Conservation (phyloP, 2,113 vertebrate genomes). For the Rhinichthys klamathensis region DNA sequence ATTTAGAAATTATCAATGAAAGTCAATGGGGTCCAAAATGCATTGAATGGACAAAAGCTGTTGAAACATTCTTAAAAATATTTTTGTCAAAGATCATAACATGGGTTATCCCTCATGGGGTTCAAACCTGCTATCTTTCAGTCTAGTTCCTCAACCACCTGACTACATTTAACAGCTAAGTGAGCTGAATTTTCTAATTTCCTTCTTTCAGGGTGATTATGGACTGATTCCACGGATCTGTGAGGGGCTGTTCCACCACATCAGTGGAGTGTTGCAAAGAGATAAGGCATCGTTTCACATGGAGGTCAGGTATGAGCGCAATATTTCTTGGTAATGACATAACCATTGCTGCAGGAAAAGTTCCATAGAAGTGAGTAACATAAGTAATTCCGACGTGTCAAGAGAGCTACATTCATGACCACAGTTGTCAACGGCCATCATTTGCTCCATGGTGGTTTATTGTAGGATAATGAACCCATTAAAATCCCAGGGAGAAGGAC, state of each 20-base stretch:
- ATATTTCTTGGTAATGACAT: slow-evolving; percentile 20
- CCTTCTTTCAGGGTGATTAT: slow-evolving; percentile 80
- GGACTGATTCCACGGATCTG: slow-evolving; percentile 96
- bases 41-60: neutral
- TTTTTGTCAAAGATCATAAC: neutral
- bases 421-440: neutral
- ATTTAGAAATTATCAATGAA: neutral
- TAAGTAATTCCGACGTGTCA: neutral
- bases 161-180: neutral
- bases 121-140: neutral
- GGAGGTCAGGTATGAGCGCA: slow-evolving; percentile 87
- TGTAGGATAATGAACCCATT: slow-evolving; percentile 4
- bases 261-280: slow-evolving; percentile 82
- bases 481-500: slow-evolving; percentile 24
- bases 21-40: neutral
- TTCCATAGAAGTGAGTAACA: neutral
- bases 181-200: neutral
- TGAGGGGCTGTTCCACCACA: slow-evolving; percentile 90
- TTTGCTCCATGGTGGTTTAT: slow-evolving; percentile 8
- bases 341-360: neutral
- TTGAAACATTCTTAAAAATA: neutral
- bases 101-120: neutral
- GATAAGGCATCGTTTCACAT: slow-evolving; percentile 92
- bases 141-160: neutral
- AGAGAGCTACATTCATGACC: neutral